Evolutionary conservation across 2,888 invertebrate genomes (phyloP).

Genomic region (Epicampocera succincta): DNA sequence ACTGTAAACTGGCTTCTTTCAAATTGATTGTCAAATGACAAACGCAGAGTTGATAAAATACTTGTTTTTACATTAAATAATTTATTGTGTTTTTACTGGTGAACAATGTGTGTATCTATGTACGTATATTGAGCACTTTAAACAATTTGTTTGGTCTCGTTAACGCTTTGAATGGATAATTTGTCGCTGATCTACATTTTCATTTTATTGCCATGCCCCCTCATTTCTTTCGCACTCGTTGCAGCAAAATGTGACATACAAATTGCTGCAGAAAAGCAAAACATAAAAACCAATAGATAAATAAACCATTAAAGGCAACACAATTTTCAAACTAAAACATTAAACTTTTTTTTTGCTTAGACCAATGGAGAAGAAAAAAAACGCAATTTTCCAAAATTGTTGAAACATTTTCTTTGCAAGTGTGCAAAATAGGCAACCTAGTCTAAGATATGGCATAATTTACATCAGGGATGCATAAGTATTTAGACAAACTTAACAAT

Average conservation of each 20-base stretch:
- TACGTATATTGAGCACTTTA: constrained; percentile 1
- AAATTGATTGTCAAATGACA: too few species aligned
- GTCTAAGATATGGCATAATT: constrained; percentile 48
- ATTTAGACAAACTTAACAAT: too few species aligned
- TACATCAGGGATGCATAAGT: too few species aligned
- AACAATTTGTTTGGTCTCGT: constrained; percentile 29
- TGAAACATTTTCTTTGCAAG: neutral
- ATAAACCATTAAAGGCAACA: constrained; percentile 24
- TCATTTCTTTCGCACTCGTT: neutral
- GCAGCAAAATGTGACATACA: constrained; percentile 16
- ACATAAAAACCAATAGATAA: constrained; percentile 8
- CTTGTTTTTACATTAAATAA: too few species aligned
- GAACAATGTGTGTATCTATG: too few species aligned
- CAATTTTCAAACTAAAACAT: constrained; percentile 29
- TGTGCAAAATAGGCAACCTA: neutral
- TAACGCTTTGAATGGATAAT: constrained; percentile 38
- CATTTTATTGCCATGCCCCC: constrained; percentile 20
- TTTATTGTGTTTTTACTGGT: too few species aligned
- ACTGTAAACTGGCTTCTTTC: too few species aligned
- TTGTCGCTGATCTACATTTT: constrained; percentile 45
- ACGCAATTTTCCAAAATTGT: constrained; percentile 41
- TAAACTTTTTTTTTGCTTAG: constrained; percentile 7
- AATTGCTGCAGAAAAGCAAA: constrained; percentile 14
- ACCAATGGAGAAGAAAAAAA: constrained; percentile 1
- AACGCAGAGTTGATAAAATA: too few species aligned